These are phyloP conservation scores for Zootermopsis nevadensis DNA, from an alignment of 2,888 invertebrate genomes.

Conservation along the genomic window DNA sequence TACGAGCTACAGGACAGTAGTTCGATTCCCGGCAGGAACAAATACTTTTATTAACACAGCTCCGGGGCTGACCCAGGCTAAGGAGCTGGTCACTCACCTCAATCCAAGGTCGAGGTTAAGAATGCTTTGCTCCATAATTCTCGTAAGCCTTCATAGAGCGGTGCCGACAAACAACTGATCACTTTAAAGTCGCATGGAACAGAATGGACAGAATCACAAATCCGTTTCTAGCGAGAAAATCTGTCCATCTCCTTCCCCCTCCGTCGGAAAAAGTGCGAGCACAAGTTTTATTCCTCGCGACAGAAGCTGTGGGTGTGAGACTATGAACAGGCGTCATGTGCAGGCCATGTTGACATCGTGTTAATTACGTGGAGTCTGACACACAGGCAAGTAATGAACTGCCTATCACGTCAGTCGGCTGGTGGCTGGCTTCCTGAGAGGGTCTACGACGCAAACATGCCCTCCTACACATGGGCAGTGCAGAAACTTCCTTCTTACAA, in stretches of 20 bases:
- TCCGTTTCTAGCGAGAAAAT: background rate
- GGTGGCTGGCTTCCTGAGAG: no score
- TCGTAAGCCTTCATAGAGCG: no score
- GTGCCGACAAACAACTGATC: no score
- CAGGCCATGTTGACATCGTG: conserved; percentile 32
- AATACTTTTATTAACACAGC: no score
- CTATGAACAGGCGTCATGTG: background rate
- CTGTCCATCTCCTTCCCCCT: background rate
- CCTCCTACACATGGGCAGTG: background rate
- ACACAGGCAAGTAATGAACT: conserved; percentile 38
- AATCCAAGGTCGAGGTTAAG: no score
- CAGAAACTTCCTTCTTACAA: background rate
- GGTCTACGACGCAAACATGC: no score
- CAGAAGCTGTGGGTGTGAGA: conserved; percentile 1
- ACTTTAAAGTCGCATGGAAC: no score
- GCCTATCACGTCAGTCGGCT: conserved; percentile 30
- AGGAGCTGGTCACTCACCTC: no score
- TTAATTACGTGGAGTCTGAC: conserved; percentile 37
- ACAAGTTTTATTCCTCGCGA: conserved; percentile 3
- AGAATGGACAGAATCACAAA: background rate
- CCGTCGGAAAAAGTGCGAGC: background rate
- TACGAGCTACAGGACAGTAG: no score
- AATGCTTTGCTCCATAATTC: no score
- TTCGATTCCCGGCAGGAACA: no score
- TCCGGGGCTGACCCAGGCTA: no score